A percentile compares a stretch with the other conserved stretches of the same genome.
Evolutionary conservation across 2,113 vertebrate species (phyloP).

Genomic region (Pangasianodon gigas): DNA sequence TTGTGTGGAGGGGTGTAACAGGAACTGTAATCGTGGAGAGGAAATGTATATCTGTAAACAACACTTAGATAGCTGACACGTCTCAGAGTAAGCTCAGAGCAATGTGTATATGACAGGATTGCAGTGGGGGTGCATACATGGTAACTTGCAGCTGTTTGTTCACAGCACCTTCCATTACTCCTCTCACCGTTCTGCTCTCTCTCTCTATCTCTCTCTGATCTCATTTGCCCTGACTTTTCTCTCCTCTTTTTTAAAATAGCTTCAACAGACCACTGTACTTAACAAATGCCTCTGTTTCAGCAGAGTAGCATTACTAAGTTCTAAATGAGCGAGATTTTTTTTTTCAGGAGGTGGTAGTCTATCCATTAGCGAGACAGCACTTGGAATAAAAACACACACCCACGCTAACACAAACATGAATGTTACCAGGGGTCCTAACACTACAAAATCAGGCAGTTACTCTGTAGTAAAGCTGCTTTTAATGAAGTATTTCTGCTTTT

Average conservation of each 20-base stretch:
- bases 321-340: conserved; percentile 1
- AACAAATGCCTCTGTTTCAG: conserved; percentile 3
- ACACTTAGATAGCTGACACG: background rate
- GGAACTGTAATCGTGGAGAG: background rate
- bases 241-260: background rate
- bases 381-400: conserved; percentile 32
- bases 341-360: conserved; percentile 9
- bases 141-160: background rate
- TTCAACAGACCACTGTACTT: background rate
- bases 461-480: background rate
- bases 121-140: background rate
- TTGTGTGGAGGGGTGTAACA: background rate
- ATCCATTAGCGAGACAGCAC: conserved; percentile 22
- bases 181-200: background rate
- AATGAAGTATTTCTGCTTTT: background rate
- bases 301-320: background rate
- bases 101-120: background rate
- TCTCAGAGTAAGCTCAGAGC: background rate
- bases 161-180: conserved; percentile 2
- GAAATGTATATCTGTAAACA: conserved; percentile 17
- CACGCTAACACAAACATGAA: background rate
- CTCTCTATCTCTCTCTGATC: background rate
- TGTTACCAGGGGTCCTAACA: background rate
- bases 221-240: background rate
- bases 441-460: background rate